A percentile compares a stretch with the other conserved stretches of the same genome.
These are phyloP conservation scores for Apodemia zela DNA, from an alignment of 2,888 invertebrate species.

Conservation along the genomic window DNA sequence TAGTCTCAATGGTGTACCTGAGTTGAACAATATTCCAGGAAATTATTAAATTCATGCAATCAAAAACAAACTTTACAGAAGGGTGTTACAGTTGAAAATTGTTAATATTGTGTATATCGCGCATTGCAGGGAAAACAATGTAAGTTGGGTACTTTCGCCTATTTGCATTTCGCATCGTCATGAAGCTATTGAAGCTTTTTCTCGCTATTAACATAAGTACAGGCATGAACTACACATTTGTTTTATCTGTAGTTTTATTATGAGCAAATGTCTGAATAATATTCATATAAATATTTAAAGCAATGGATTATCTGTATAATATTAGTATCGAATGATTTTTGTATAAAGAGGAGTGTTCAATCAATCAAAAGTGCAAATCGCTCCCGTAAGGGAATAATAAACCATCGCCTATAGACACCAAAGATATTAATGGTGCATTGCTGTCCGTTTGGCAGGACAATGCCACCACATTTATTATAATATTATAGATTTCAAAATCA, in stretches of 20 bases:
- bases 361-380: no score
- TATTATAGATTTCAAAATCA: no score
- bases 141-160: constrained; percentile 29
- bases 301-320: no score
- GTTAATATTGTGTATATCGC: neutral
- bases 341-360: no score
- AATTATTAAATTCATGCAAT: constrained; percentile 24
- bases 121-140: constrained; percentile 30
- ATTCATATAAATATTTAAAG: no score
- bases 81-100: neutral
- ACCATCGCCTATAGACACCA: no score
- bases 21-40: constrained; percentile 29
- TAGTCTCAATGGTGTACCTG: constrained; percentile 32
- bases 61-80: neutral
- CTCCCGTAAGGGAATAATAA: no score
- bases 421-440: no score
- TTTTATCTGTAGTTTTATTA: neutral
- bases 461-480: no score
- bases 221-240: constrained; percentile 20
- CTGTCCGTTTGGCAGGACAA: no score
- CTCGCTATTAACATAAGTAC: constrained; percentile 29
- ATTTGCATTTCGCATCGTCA: constrained; percentile 30
- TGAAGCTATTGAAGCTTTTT: constrained; percentile 23
- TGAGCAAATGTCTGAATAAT: neutral
- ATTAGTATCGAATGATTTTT: no score